Conservation (phyloP, 2,888 invertebrate genomes). For the Desoria tigrina region DNA sequence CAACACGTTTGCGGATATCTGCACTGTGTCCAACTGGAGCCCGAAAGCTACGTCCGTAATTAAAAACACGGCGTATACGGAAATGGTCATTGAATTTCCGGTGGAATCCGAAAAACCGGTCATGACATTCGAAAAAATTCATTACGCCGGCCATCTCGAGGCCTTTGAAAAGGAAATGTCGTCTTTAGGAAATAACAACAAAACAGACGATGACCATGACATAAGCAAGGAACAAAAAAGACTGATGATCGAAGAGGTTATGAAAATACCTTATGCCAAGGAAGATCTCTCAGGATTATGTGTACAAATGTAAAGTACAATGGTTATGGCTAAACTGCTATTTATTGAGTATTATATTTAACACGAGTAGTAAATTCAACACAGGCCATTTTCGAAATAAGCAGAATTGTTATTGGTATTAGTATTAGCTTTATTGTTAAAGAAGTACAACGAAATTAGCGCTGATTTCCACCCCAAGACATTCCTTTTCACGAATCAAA, state of each 20-base stretch:
- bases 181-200: not conserved
- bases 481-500: too few relatives aligned
- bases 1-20: slow-evolving; percentile 4
- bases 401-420: too few relatives aligned
- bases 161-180: slow-evolving; percentile 8
- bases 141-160: slow-evolving; percentile 14
- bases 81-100: slow-evolving; percentile 5
- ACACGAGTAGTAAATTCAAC: too few relatives aligned
- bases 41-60: not conserved
- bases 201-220: not conserved
- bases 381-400: too few relatives aligned
- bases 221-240: slow-evolving; percentile 1
- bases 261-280: slow-evolving; percentile 16
- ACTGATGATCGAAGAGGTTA: not conserved
- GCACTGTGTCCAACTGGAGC: not conserved
- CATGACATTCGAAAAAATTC: slow-evolving; percentile 14
- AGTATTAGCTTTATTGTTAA: too few relatives aligned
- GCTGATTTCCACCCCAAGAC: too few relatives aligned
- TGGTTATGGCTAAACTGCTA: too few relatives aligned
- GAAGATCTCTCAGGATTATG: slow-evolving; percentile 13
- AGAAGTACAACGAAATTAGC: too few relatives aligned
- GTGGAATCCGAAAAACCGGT: not conserved
- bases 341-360: too few relatives aligned
- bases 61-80: slow-evolving; percentile 19
- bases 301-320: slow-evolving; percentile 1